Base-by-base conservation (phyloP, 2,888 invertebrate genomes). In the Trachelus tabidus region DNA sequence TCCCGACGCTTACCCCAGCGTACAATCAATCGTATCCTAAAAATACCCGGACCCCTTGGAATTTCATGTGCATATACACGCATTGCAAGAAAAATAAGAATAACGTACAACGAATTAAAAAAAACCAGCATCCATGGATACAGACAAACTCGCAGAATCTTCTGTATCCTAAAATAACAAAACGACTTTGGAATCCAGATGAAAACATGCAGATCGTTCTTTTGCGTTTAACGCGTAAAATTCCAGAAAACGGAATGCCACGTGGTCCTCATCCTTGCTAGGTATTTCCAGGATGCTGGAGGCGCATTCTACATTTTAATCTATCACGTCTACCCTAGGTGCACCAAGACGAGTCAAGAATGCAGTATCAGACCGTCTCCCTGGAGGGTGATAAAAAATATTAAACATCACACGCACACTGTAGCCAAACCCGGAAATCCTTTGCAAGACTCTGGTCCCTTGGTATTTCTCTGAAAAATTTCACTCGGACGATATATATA, bases 251-350 rank as follows among this genome's bases (percentile, higher is more conserved):
- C 40, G 40, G 6, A 1, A 40, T 40, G 15, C 15, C 15, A 40
- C 15, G 15, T 15, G 37, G 4, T 15, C 40, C 6, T 0, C 6
- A 40, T 69, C 33, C 56, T 71, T 76, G 4, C 34, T 76, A 73
- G 33, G 6, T 69, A 73, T 31, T 77, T 77, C 12, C 56, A 40
- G 12, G 12, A 12, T 34, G 4, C 73, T 33, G 31, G 34, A 23
- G 56, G 73, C 30, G 15, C 37, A 73, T 56, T 56, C 31, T 68
- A 69, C 77, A 75, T 77, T 77, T 77, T 76, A 75, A 77, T 77
- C 74, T 75, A 68, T 77, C 77, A 75, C 35, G 77, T 77, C 68
- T 35, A 3, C 68, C 40, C 34, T 73, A 34, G 73, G 73, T n/a
- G 23, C 15, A 12, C 56, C 23, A 23, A 56, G 56, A 11, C 11